These are phyloP conservation scores for Microcebus tavaratra DNA, from an alignment of 2,113 vertebrate genomes.

Conservation along the genomic window DNA sequence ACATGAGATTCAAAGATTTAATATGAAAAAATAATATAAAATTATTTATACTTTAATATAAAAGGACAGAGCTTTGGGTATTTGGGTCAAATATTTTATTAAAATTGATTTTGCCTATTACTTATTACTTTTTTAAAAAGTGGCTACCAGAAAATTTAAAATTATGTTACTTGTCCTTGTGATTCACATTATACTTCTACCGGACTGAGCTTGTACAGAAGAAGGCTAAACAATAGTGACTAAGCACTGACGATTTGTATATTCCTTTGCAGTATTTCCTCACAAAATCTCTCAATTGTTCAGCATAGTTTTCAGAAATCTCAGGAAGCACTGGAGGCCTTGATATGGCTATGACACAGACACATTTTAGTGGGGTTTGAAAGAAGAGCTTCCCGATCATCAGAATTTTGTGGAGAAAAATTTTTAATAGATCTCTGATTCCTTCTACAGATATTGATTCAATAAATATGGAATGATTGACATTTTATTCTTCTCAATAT, in stretches of 20 bases:
- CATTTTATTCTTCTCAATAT: not conserved
- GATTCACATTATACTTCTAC: not conserved
- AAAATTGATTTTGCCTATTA: not conserved
- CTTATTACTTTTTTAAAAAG: not conserved
- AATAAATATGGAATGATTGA: not conserved
- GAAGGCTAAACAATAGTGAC: not conserved
- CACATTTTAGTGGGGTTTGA: not conserved
- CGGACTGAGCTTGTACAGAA: not conserved
- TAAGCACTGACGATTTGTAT: not conserved
- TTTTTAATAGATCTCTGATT: not conserved
- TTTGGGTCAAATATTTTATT: not conserved
- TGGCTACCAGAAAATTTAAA: not conserved
- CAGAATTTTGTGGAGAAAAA: not conserved
- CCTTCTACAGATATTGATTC: not conserved
- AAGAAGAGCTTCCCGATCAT: not conserved
- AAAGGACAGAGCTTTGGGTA: not conserved
- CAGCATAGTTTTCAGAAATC: not conserved
- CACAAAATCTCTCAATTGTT: not conserved
- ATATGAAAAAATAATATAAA: not conserved
- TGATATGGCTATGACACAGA: not conserved
- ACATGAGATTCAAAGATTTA: not conserved
- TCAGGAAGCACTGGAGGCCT: rapidly evolving
- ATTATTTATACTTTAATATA: not conserved
- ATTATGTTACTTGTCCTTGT: not conserved
- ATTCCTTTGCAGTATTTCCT: not conserved